Conservation (phyloP, 1,140 invertebrate species). For the Drosophila dunni region DNA sequence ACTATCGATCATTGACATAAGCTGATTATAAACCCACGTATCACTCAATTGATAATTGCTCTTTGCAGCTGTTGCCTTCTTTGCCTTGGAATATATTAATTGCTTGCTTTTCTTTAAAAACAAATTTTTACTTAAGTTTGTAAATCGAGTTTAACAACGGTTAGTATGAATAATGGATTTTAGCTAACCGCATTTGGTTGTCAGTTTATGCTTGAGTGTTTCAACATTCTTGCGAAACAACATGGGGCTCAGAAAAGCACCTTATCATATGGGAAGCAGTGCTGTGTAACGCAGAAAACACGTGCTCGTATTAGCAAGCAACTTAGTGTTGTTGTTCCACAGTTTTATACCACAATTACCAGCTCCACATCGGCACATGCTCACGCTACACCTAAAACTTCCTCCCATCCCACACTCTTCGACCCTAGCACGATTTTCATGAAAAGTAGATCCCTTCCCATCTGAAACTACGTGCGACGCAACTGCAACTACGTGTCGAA, state of each 20-base stretch:
- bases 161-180: not conserved
- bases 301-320: slow-evolving; percentile 74
- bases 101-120: not conserved
- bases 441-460: slow-evolving; percentile 33
- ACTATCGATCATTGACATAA: slow-evolving; percentile 52
- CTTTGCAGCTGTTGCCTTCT: slow-evolving; percentile 15
- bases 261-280: slow-evolving; percentile 10
- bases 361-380: slow-evolving; percentile 31
- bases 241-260: not conserved
- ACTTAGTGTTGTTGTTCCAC: slow-evolving; percentile 79
- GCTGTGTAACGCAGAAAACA: slow-evolving; percentile 60
- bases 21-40: slow-evolving; percentile 56
- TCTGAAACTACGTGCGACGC: slow-evolving; percentile 58
- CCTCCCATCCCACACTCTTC: not conserved
- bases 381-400: too few relatives aligned
- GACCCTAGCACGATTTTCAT: slow-evolving; percentile 1
- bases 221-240: not conserved
- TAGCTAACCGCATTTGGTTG: not conserved
- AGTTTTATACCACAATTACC: slow-evolving; percentile 80
- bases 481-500: slow-evolving; percentile 68
- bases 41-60: slow-evolving; percentile 15
- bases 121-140: not conserved
- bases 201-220: not conserved
- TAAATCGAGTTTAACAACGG: not conserved
- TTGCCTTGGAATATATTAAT: not conserved